Evolutionary conservation across 2,113 vertebrate genomes (phyloP).

Genomic region (Passer montanus): DNA sequence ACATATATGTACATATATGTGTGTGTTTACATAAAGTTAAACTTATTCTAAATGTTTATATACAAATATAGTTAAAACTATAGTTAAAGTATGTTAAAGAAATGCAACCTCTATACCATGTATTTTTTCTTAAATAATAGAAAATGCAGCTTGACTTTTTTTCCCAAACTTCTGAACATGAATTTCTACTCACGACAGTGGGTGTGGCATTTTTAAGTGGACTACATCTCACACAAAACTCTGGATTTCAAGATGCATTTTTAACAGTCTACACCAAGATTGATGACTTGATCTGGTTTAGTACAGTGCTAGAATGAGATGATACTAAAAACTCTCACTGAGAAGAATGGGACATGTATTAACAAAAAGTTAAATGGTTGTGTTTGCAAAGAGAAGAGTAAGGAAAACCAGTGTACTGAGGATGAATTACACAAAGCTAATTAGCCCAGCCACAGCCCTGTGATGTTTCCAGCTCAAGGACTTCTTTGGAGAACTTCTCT

Average conservation of each 20-base stretch:
- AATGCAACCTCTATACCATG: fast-evolving
- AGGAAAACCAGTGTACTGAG: background rate
- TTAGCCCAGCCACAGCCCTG: background rate
- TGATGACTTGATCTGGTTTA: background rate
- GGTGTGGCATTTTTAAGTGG: background rate
- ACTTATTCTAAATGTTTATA: too few relatives aligned
- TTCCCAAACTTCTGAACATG: background rate
- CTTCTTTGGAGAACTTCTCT: background rate
- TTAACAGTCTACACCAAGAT: background rate
- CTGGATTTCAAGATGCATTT: background rate
- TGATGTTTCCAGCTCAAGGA: background rate
- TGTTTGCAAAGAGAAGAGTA: background rate
- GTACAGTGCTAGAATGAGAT: background rate
- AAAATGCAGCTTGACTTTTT: background rate
- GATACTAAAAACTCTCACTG: background rate
- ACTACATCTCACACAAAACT: background rate
- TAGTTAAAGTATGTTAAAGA: background rate
- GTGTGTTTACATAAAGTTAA: background rate
- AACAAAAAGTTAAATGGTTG: background rate
- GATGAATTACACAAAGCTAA: background rate
- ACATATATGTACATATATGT: background rate
- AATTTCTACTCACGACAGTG: background rate
- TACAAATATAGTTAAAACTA: background rate
- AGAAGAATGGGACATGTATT: background rate
- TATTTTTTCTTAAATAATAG: background rate